Evolutionary conservation across 2,888 invertebrate genomes (phyloP).

Genomic region (Platypus cylindrus): DNA sequence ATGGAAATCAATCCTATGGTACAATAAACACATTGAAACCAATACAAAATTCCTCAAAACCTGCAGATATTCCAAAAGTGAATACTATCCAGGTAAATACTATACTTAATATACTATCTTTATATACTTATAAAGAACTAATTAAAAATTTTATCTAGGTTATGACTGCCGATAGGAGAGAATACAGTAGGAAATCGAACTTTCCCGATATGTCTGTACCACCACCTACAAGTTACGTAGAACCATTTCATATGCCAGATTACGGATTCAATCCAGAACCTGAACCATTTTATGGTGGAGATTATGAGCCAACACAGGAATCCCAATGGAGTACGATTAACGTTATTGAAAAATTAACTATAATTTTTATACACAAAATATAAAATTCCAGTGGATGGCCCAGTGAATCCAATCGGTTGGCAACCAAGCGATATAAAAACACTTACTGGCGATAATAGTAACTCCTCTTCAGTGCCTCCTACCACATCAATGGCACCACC

Average conservation of each 20-base stretch:
- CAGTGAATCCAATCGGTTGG: constrained; percentile 38
- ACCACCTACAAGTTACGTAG: constrained; percentile 38
- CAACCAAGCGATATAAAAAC: constrained; percentile 55
- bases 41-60: constrained; percentile 32
- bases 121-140: no score
- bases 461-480: constrained; percentile 23
- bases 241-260: constrained; percentile 35
- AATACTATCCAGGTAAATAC: constrained; percentile 70
- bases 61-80: constrained; percentile 55
- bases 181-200: constrained; percentile 61
- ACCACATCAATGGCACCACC: constrained; percentile 32
- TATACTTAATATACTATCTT: no score
- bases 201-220: constrained; percentile 52
- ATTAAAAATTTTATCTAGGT: constrained; percentile 39
- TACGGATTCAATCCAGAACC: constrained; percentile 41
- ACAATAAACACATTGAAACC: constrained; percentile 18
- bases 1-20: constrained; percentile 25
- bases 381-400: constrained; percentile 20
- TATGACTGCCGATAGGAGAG: constrained; percentile 82
- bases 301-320: constrained; percentile 62
- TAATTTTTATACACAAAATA: neutral
- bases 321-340: constrained; percentile 60
- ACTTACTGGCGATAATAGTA: constrained; percentile 55
- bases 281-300: constrained; percentile 37
- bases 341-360: no score